Percentiles rank a stretch among this genome's conserved stretches.
These are phyloP conservation scores for Lepisosteus osseus DNA, from an alignment of 2,113 vertebrate species.

Conservation along the genomic window DNA sequence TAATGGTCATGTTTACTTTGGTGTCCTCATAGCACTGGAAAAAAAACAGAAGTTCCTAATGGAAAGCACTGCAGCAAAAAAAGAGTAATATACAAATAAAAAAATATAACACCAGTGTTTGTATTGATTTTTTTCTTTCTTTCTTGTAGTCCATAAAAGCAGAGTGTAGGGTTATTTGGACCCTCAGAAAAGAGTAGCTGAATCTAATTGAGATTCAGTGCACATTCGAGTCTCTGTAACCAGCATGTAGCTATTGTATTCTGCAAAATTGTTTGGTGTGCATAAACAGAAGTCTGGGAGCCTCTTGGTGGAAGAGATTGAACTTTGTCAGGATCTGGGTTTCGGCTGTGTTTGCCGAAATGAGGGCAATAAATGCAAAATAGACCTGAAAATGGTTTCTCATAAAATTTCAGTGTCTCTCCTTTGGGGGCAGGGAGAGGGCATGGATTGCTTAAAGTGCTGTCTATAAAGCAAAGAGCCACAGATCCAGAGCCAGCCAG, in stretches of 20 bases:
- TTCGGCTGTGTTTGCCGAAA: constrained; percentile 7
- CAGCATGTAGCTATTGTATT: constrained; percentile 9
- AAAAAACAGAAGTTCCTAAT: no score
- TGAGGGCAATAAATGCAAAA: constrained; percentile 16
- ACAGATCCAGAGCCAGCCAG: not conserved
- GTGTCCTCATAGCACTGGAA: no score
- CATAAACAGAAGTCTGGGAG: constrained; percentile 4
- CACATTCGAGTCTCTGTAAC: not conserved
- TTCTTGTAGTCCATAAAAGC: constrained; percentile 4
- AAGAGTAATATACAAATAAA: not conserved
- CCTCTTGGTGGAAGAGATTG: constrained; percentile 8
- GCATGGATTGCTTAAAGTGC: constrained; percentile 3
- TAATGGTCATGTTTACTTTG: no score
- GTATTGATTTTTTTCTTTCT: not conserved
- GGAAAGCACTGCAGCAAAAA: no score
- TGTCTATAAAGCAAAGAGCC: constrained; percentile 10
- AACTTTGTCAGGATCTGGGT: constrained; percentile 10
- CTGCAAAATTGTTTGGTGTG: constrained; percentile 6
- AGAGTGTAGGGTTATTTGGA: constrained; percentile 3
- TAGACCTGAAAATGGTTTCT: constrained; percentile 3
- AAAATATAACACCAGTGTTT: not conserved
- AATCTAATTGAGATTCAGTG: constrained; percentile 10
- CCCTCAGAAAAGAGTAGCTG: not conserved
- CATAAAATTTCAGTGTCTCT: constrained; percentile 9
- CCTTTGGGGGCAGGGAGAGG: constrained; percentile 2